Evolutionary conservation across 2,797 vertebrate genomes (phyloP).

Genomic region (Gymnopithys bicolor): DNA sequence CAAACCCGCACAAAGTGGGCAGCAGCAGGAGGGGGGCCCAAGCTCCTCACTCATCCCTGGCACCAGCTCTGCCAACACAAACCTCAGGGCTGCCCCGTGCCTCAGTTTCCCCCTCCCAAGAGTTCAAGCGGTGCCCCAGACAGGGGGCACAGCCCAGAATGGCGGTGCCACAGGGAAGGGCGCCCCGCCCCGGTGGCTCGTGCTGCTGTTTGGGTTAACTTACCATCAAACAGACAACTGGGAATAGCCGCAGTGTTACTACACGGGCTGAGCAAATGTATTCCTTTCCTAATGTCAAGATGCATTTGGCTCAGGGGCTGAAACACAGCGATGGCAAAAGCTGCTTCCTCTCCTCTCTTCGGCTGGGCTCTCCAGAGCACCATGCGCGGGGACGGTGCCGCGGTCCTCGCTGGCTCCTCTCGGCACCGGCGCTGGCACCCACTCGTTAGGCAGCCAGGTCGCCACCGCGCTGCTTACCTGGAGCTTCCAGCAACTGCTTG

Average conservation of each 20-base stretch:
- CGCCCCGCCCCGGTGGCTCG: neutral
- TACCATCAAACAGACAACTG: constrained; percentile 52
- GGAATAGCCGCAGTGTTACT: constrained; percentile 58
- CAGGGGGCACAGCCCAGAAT: neutral
- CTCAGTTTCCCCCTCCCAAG: constrained; percentile 3
- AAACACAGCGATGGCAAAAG: constrained; percentile 62
- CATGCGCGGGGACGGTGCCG: neutral
- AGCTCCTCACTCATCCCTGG: neutral
- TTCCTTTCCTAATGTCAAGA: constrained; percentile 74
- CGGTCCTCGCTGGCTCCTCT: constrained; percentile 10
- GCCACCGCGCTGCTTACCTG: constrained; percentile 86
- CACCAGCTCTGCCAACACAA: neutral
- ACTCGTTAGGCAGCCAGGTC: constrained; percentile 40
- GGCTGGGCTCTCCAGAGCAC: constrained; percentile 31
- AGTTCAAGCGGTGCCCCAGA: rapidly evolving
- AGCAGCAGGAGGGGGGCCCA: neutral
- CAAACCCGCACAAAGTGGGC: rapidly evolving
- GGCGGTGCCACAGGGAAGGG: neutral
- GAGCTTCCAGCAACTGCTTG: constrained; percentile 93
- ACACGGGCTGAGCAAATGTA: constrained; percentile 72
- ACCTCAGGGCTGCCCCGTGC: neutral
- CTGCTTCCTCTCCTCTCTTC: constrained; percentile 52
- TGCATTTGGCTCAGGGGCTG: constrained; percentile 71
- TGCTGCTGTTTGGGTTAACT: neutral
- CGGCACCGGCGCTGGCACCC: neutral